Conservation (phyloP, 2,113 vertebrate species). For the Xyliphius kryptos region DNA sequence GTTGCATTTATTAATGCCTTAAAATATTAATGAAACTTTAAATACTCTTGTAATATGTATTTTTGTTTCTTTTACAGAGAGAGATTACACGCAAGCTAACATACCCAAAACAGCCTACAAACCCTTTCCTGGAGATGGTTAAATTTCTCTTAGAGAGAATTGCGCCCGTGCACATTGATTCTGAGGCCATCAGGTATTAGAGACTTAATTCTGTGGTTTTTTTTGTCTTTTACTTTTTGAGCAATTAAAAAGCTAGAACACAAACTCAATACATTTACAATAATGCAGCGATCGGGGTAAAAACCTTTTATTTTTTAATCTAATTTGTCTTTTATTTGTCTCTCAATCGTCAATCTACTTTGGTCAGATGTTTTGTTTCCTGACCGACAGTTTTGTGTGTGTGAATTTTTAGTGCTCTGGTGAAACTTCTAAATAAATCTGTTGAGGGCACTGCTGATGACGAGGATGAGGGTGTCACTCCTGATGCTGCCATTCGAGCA, state of each 20-base stretch:
- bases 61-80: conserved; percentile 62
- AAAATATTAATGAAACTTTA: no score
- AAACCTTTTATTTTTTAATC: no score
- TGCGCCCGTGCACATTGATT: conserved; percentile 97
- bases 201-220: no score
- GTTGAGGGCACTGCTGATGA: conserved; percentile 97
- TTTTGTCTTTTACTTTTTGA: no score
- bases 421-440: conserved; percentile 97
- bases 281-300: no score
- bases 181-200: conserved; percentile 96
- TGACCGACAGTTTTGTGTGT: neutral
- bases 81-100: conserved; percentile 97
- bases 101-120: conserved; percentile 96
- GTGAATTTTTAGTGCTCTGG: conserved; percentile 74
- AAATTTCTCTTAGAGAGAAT: conserved; percentile 98
- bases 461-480: conserved; percentile 96
- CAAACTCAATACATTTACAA: no score
- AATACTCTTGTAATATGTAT: neutral
- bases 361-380: no score
- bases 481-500: conserved; percentile 93
- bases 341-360: no score
- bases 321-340: no score
- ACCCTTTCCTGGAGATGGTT: conserved; percentile 98
- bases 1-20: no score
- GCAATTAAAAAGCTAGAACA: no score